These are phyloP conservation scores for Resseliella maxima DNA, from an alignment of 2,888 invertebrate species.

Conservation along the genomic window DNA sequence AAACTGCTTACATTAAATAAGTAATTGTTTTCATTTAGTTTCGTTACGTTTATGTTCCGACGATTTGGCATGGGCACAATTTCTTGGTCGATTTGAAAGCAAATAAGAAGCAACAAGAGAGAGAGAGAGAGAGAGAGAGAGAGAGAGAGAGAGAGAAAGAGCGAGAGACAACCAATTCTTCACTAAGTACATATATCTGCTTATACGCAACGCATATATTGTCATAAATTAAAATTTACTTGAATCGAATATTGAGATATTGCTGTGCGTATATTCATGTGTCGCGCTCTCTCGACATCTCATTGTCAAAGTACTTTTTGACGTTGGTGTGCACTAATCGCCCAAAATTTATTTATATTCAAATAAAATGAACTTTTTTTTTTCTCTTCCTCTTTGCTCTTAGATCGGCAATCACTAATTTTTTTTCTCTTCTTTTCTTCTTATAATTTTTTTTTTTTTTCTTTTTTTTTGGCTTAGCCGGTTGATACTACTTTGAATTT, in stretches of 20 bases:
- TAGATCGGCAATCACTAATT: background rate
- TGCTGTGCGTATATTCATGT: background rate
- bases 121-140: no score
- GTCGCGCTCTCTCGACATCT: background rate
- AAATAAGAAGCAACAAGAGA: no score
- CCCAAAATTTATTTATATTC: background rate
- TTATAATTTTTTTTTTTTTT: background rate
- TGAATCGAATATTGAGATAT: slow-evolving; percentile 40
- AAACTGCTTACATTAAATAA: slow-evolving; percentile 14
- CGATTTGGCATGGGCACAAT: background rate
- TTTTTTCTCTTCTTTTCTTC: background rate
- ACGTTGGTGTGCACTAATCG: slow-evolving; percentile 40
- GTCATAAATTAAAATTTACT: slow-evolving; percentile 44
- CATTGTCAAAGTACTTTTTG: slow-evolving; percentile 32
- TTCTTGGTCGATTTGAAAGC: background rate
- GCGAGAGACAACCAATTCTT: background rate
- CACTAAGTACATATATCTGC: background rate
- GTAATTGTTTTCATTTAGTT: background rate
- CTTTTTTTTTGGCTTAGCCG: no score
- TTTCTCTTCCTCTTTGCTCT: background rate
- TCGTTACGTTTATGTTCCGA: background rate
- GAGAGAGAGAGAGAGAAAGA: background rate
- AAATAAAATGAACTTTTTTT: slow-evolving; percentile 1
- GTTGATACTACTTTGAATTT: background rate
- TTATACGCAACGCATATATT: background rate